phyloP scores from a whole-genome alignment of 2,888 invertebrate species.

The Nemotelus pantherinus region DNA sequence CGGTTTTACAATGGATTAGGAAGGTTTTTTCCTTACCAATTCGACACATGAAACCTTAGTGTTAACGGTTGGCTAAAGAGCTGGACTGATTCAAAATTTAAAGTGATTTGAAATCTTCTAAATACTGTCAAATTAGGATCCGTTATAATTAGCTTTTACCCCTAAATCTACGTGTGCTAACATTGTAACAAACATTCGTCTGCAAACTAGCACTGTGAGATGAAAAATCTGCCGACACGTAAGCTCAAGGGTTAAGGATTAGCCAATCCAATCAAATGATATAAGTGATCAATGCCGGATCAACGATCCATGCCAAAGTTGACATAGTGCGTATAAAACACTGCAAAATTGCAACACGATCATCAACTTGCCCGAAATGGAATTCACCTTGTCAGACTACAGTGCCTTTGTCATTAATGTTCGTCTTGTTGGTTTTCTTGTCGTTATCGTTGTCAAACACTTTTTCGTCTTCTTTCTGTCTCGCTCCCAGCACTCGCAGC shows the following conservation, averaged over 20 bases:
- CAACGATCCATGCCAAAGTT: slow-evolving; percentile 17
- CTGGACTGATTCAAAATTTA: too few relatives aligned
- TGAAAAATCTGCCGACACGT: neutral
- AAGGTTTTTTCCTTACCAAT: too few relatives aligned
- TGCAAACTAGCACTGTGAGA: neutral
- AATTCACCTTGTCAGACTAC: slow-evolving; percentile 40
- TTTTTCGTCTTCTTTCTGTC: slow-evolving; percentile 16
- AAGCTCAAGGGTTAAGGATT: neutral
- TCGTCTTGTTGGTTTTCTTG: slow-evolving; percentile 29
- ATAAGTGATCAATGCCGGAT: neutral
- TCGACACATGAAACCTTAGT: too few relatives aligned
- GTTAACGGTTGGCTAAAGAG: too few relatives aligned
- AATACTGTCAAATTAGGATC: too few relatives aligned
- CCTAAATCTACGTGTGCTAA: too few relatives aligned
- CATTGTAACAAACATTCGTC: neutral
- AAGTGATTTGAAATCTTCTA: too few relatives aligned
- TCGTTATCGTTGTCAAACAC: slow-evolving; percentile 30
- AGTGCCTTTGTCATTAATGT: slow-evolving; percentile 37
- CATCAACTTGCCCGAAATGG: slow-evolving; percentile 44
- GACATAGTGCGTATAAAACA: slow-evolving; percentile 40
- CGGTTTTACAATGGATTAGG: too few relatives aligned
- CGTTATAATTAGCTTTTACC: too few relatives aligned
- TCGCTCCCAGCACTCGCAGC: neutral
- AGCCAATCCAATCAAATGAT: slow-evolving; percentile 14
- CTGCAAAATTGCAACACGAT: slow-evolving; percentile 35